Evolutionary conservation across 2,888 invertebrate genomes (phyloP).

Genomic region (Pterostichus niger): DNA sequence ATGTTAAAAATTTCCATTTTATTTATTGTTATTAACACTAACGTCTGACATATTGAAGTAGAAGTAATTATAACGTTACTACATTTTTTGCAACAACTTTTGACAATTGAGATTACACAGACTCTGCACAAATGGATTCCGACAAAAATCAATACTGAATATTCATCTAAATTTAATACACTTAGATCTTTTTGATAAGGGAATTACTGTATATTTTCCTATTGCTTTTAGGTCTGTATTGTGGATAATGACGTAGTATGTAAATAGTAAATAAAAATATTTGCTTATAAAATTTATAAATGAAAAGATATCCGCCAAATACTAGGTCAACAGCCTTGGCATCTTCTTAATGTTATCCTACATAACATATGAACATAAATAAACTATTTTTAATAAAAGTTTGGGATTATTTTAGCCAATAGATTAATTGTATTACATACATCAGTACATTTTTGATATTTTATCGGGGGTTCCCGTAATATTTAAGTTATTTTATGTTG

Average conservation of each 20-base stretch:
- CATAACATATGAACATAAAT: no score
- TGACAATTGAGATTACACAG: conserved; percentile 47
- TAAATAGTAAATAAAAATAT: conserved; percentile 44
- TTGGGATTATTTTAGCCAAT: not conserved
- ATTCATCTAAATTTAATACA: conserved; percentile 34
- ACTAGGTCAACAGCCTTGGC: conserved; percentile 42
- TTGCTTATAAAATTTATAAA: conserved; percentile 42
- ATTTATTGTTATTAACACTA: conserved; percentile 32
- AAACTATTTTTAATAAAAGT: no score
- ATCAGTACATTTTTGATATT: not conserved
- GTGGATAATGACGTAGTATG: conserved; percentile 17
- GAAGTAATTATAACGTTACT: conserved; percentile 50
- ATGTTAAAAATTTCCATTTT: conserved; percentile 76
- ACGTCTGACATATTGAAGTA: conserved; percentile 37
- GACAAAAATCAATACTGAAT: conserved; percentile 59
- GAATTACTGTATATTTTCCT: conserved; percentile 22
- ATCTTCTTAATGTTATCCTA: conserved; percentile 20
- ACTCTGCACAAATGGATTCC: conserved; percentile 37
- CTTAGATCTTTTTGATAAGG: not conserved
- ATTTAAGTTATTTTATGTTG: no score
- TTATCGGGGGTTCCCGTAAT: not conserved
- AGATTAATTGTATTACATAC: not conserved
- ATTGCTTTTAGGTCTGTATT: not conserved
- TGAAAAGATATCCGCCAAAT: conserved; percentile 48
- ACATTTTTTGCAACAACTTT: conserved; percentile 57